Evolutionary conservation across 2,797 vertebrate genomes (phyloP).

Genomic region (Martes flavigula): DNA sequence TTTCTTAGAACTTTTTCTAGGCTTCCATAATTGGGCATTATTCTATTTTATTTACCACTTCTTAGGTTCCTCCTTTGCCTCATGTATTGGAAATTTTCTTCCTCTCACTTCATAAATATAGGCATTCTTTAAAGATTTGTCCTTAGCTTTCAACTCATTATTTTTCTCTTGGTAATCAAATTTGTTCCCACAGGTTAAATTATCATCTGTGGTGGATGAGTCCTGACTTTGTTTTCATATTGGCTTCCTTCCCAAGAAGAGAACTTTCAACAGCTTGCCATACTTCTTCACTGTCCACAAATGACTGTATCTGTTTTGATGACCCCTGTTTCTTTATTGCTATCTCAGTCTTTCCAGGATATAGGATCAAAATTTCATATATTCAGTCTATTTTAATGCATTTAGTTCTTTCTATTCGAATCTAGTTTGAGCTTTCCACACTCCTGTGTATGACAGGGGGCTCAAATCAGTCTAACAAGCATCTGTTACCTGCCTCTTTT

Average conservation of each 20-base stretch:
- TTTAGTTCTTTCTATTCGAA: background rate
- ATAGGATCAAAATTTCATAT: background rate
- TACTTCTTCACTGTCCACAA: background rate
- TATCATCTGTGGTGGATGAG: background rate
- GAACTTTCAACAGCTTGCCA: background rate
- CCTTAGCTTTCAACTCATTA: background rate
- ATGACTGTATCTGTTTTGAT: background rate
- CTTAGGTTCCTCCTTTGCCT: background rate
- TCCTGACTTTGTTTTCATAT: background rate
- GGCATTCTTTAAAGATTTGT: background rate
- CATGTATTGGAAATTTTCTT: background rate
- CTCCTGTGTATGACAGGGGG: background rate
- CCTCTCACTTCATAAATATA: background rate
- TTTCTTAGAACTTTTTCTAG: conserved; percentile 2
- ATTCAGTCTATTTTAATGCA: background rate
- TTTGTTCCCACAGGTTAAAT: background rate
- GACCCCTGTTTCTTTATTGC: background rate
- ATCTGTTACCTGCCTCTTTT: background rate
- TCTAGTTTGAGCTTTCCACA: background rate
- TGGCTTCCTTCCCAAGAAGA: background rate
- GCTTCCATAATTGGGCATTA: background rate
- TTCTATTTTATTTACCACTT: background rate
- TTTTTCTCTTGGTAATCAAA: background rate
- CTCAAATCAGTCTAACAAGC: background rate
- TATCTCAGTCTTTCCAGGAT: background rate